Evolutionary conservation across 2,888 invertebrate species (phyloP).

Genomic region (Cybosia mesomella): DNA sequence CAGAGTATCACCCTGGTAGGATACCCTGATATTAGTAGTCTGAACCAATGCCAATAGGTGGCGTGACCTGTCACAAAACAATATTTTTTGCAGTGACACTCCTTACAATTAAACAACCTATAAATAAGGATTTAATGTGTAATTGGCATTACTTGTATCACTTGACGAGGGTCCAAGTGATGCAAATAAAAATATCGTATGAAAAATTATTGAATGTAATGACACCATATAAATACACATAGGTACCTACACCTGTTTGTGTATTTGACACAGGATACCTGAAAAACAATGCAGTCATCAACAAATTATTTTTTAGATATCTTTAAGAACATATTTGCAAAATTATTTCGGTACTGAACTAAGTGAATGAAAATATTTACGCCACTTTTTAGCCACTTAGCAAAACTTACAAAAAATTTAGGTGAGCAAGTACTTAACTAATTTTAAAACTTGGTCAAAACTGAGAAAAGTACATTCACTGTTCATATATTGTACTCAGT

Average conservation of each 20-base stretch:
- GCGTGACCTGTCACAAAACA: conserved; percentile 1
- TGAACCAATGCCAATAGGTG: neutral
- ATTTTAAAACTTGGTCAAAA: neutral
- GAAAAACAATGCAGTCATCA: neutral
- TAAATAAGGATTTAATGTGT: neutral
- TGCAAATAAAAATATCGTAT: neutral
- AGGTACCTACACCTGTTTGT: neutral
- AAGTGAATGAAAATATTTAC: neutral
- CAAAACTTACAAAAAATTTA: neutral
- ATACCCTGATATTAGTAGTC: neutral
- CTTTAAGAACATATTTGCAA: neutral
- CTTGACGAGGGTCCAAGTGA: neutral
- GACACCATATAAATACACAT: neutral
- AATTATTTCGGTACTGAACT: neutral
- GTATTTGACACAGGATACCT: neutral
- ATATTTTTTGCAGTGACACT: neutral
- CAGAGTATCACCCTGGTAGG: neutral
- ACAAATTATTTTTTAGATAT: too few species aligned
- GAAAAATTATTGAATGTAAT: neutral
- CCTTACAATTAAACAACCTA: neutral
- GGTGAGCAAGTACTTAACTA: neutral
- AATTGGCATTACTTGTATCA: neutral
- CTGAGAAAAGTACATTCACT: neutral
- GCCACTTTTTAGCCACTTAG: too few species aligned
- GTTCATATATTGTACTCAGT: neutral